These are phyloP conservation scores for Haemorhous mexicanus DNA, from an alignment of 2,113 vertebrate genomes.

Conservation along the genomic window DNA sequence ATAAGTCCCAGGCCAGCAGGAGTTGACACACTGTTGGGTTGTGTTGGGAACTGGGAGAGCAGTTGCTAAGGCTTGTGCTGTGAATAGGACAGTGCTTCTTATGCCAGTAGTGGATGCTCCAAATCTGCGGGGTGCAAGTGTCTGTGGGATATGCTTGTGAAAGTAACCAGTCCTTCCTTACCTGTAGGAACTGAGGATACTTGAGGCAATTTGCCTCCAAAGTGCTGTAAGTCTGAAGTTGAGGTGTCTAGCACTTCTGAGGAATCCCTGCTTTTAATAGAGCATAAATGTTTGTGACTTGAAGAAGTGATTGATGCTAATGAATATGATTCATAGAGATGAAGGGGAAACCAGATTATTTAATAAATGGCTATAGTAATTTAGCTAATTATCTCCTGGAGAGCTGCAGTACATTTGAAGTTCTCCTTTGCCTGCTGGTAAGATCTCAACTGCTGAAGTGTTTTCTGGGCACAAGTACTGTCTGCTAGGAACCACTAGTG, in stretches of 20 bases:
- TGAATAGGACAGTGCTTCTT: not conserved
- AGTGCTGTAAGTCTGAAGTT: conserved; percentile 18
- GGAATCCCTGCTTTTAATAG: conserved; percentile 24
- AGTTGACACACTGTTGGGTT: no score
- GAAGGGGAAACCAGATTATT: conserved; percentile 67
- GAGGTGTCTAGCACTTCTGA: conserved; percentile 44
- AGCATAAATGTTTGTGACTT: conserved; percentile 56
- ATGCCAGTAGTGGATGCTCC: not conserved
- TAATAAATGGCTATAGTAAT: conserved; percentile 70
- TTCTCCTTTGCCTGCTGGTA: conserved; percentile 48
- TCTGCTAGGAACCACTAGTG: not conserved
- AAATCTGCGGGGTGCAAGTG: not conserved
- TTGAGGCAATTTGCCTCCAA: not conserved
- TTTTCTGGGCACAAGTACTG: not conserved
- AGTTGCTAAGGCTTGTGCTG: not conserved
- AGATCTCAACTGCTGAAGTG: not conserved
- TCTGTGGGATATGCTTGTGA: not conserved
- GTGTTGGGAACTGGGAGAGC: not conserved
- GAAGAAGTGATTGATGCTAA: conserved; percentile 62
- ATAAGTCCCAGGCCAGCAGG: not conserved
- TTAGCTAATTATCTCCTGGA: conserved; percentile 70
- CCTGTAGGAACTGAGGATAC: not conserved
- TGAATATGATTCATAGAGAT: conserved; percentile 57
- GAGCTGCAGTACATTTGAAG: conserved; percentile 61
- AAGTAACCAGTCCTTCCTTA: not conserved